Base-by-base conservation (phyloP, 2,113 vertebrate genomes). In the Lamprologus callipterus region DNA sequence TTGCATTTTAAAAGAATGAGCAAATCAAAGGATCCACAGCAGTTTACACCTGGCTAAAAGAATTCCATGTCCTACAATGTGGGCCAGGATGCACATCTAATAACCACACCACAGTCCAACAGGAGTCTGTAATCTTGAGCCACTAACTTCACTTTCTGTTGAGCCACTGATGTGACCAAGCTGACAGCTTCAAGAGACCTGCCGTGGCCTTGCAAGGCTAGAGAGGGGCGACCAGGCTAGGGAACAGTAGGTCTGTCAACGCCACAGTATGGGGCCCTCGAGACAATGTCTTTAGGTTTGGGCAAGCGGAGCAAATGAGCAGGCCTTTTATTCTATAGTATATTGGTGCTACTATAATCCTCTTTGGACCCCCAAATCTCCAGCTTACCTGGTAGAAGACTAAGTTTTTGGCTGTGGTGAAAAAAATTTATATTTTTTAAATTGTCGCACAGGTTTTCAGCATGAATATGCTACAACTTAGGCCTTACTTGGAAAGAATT, bases 231-330 rank as follows among this genome's bases (percentile, higher is more conserved):
- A 31, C 73, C 73, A 8, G 73, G 42, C 73, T 33, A 33, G 73
- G 45, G 26, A 78, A 78, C 73, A 78, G 23, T 78, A n/a, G 73
- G 83, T 58, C 86, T 90, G 90, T 92, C 88, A 92, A 79, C 33
- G 9, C 35, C 55, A 19, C 79, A 85, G 88, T 87, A 79, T 86
- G 84, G 26, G 54, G 70, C 86, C 35, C 26, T n/a, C 1, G 75
- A 58, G 78, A 73, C 42, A 82, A 49, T 57, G 89, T 84, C 68
- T 75, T 82, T 68, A 37, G 73, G 83, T 83, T 85, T 60, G 78
- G 87, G 91, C 85, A 88, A 83, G 86, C 81, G 26, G 51, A 80
- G 84, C 80, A 85, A 89, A 91, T 81, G 58, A 84, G 84, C 81
- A 83, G 73, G 53, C 40, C 51, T 55, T 88, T 85, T 63, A 78